These are phyloP conservation scores for Tapirus terrestris DNA, from an alignment of 2,113 vertebrate species.

Conservation along the genomic window DNA sequence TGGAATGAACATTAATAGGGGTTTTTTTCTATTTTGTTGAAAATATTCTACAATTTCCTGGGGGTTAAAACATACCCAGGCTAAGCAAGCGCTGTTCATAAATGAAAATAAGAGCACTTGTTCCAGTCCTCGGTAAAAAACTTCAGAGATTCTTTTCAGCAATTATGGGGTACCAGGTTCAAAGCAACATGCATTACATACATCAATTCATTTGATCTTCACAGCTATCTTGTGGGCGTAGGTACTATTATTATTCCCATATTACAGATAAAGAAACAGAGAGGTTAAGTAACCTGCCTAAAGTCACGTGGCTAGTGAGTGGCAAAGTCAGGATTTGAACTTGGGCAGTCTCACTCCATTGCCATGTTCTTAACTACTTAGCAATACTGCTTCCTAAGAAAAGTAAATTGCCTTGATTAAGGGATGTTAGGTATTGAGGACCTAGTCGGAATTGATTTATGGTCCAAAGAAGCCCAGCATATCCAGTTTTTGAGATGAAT, in stretches of 20 bases:
- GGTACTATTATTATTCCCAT: background rate
- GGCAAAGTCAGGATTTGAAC: background rate
- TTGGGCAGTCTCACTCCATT: background rate
- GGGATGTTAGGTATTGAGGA: background rate
- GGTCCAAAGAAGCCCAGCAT: background rate
- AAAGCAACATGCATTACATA: background rate
- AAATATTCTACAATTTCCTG: background rate
- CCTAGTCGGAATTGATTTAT: background rate
- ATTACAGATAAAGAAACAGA: background rate
- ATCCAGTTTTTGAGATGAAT: background rate
- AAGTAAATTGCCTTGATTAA: background rate
- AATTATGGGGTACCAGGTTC: background rate
- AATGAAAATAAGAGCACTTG: background rate
- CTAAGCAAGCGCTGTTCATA: background rate
- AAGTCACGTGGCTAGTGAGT: background rate
- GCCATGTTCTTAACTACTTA: background rate
- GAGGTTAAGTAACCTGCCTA: background rate
- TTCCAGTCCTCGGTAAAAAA: background rate
- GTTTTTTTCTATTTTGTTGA: background rate
- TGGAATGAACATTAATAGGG: background rate
- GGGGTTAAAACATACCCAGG: background rate
- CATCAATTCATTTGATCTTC: background rate
- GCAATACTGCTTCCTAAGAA: background rate
- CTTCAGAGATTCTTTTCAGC: background rate
- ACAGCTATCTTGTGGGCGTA: background rate